phyloP scores from a whole-genome alignment of 2,113 vertebrate genomes.

The Phaethon lepturus region DNA sequence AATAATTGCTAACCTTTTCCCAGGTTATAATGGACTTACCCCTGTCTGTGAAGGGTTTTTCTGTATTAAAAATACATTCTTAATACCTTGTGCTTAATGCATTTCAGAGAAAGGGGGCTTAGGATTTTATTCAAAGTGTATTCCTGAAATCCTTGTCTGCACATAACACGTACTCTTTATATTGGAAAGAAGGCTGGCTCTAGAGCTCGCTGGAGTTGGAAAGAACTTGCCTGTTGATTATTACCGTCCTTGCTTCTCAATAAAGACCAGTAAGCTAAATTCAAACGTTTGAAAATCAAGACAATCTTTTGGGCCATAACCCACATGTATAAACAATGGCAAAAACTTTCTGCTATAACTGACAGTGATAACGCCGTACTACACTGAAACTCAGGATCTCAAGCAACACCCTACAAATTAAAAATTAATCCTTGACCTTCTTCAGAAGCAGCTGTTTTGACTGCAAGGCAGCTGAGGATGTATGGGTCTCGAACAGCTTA shows the following conservation, averaged over 20 bases:
- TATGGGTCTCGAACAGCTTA: background rate
- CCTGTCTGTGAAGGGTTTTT: background rate
- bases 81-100: background rate
- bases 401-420: background rate
- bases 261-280: background rate
- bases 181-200: background rate
- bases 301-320: background rate
- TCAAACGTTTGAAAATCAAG: background rate
- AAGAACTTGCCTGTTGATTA: background rate
- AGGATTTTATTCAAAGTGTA: background rate
- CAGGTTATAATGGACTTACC: background rate
- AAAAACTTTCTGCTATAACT: background rate
- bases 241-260: background rate
- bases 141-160: constrained; percentile 8
- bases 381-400: background rate
- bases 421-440: background rate
- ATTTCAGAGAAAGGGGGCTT: background rate
- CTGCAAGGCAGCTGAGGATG: background rate
- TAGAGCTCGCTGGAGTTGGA: background rate
- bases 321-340: background rate
- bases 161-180: background rate
- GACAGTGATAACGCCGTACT: background rate
- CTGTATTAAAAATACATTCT: background rate
- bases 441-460: background rate
- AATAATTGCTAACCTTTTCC: constrained; percentile 1